A percentile compares a stretch with the other conserved stretches of the same genome.
These are phyloP conservation scores for Dione juno DNA, from an alignment of 2,888 invertebrate genomes.

Conservation along the genomic window DNA sequence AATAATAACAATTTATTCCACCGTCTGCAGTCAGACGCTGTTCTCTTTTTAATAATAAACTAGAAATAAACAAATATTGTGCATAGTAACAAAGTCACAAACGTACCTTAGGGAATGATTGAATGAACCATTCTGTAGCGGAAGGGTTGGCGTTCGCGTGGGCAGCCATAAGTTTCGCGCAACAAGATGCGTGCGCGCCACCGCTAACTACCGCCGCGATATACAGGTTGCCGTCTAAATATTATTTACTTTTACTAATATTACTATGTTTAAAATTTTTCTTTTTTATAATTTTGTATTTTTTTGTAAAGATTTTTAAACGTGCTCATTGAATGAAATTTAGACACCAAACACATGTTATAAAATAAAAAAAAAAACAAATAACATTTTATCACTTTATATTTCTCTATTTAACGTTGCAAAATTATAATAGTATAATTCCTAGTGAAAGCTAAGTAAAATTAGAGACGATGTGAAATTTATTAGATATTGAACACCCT, in stretches of 20 bases:
- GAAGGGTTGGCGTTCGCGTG: slow-evolving; percentile 56
- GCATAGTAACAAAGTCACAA: slow-evolving; percentile 25
- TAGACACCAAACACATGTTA: too few relatives aligned
- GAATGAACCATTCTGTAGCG: slow-evolving; percentile 49
- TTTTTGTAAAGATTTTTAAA: neutral
- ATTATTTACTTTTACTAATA: slow-evolving; percentile 10
- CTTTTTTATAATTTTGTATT: neutral
- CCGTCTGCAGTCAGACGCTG: neutral
- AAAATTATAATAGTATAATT: too few relatives aligned
- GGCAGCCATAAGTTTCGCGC: slow-evolving; percentile 74
- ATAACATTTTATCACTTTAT: too few relatives aligned
- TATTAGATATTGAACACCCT: slow-evolving; percentile 26
- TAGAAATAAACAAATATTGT: slow-evolving; percentile 6
- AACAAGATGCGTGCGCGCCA: slow-evolving; percentile 76
- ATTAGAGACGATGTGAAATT: neutral
- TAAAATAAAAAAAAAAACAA: too few relatives aligned
- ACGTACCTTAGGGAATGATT: slow-evolving; percentile 43
- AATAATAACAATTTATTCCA: too few relatives aligned
- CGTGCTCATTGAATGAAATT: too few relatives aligned
- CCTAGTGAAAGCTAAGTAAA: too few relatives aligned
- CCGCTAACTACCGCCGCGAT: slow-evolving; percentile 72
- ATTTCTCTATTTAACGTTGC: too few relatives aligned
- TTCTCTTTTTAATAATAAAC: neutral
- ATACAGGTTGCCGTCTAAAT: slow-evolving; percentile 56
- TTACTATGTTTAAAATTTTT: too few relatives aligned